Evolutionary conservation across 2,888 invertebrate genomes (phyloP), one percentile per base, ranked within the genome.

Genomic region (Pollenia griseotomentosa): DNA sequence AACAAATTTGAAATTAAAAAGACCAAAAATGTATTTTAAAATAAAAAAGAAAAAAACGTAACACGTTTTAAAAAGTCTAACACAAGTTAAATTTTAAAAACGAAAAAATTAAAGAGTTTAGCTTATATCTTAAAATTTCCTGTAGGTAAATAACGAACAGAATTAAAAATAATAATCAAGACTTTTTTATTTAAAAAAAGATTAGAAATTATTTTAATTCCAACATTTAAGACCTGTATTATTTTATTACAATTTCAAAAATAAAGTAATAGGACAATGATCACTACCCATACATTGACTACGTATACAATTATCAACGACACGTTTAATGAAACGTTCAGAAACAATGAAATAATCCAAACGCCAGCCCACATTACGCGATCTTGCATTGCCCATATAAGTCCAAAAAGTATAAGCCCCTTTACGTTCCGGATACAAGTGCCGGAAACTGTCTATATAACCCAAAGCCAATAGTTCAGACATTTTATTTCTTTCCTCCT

Each of bases 311-410:
- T 95, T 97, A 93, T 99, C 99, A 91, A 98, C 97, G 57, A 99
- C 93, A 51, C 96, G 95, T 1, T 96, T 94, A 89, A 96, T 92
- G 40, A 99, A 94, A 77, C 97, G 95, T 90, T 98, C 95, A 0
- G 99, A 99, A 10, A 98, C 94, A 74, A 99, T 95, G 93, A 98
- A 99, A 93, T 99, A 99, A 94, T 99, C 99, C 91, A 99, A 94
- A 90, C 99, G 95, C 99, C 99, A 99, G 93, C 99, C 99, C 88
- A 98, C 95, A 94, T 99, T 98, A 91, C 97, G 98, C 11, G 96
- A 94, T 74, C 99, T 95, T 9, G 97, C 95, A 93, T 98, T 98
- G 87, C 94, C 94, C 95, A 99, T 97, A 92, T 98, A 99, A 0
- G 98, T 96, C 99, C 99, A 99, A 93, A 97, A 99, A 0, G 99